Evolutionary conservation across 2,113 vertebrate genomes (phyloP).

Genomic region (Tenrec ecaudatus): DNA sequence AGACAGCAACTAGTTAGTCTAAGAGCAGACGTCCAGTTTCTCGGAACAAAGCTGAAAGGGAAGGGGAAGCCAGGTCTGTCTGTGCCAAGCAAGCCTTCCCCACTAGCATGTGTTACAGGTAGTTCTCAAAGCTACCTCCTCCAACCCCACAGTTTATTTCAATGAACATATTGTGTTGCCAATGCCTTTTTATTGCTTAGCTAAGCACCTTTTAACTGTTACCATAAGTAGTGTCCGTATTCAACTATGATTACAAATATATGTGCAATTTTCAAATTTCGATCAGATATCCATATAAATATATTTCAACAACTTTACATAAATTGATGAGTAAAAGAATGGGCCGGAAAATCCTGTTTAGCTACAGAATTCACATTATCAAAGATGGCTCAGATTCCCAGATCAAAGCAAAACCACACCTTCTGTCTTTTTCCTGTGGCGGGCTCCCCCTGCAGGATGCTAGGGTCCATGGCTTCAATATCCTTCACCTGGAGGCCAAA

Average conservation of each 20-base stretch:
- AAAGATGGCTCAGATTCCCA: not conserved
- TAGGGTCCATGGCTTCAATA: constrained; percentile 97
- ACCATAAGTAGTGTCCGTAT: not conserved
- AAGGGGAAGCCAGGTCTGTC: constrained; percentile 1
- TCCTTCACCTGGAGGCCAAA: constrained; percentile 94
- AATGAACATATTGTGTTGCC: too few species aligned
- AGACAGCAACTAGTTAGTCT: constrained; percentile 64
- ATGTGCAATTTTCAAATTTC: constrained; percentile 41
- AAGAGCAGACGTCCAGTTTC: not conserved
- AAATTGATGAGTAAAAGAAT: not conserved
- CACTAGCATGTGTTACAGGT: not conserved
- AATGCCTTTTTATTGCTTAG: constrained; percentile 5
- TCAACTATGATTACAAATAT: constrained; percentile 30
- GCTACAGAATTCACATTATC: not conserved
- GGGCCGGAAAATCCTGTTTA: constrained; percentile 1
- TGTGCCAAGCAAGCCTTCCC: constrained; percentile 17
- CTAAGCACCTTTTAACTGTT: not conserved
- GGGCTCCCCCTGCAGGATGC: constrained; percentile 92
- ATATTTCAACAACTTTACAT: constrained; percentile 36
- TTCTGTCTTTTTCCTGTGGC: constrained; percentile 91
- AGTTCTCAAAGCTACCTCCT: not conserved
- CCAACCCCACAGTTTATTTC: too few species aligned
- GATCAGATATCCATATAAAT: constrained; percentile 8
- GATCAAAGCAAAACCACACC: constrained; percentile 85
- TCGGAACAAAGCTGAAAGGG: not conserved